Base-by-base conservation (phyloP, 2,797 vertebrate genomes). In the Notolabrus celidotus region DNA sequence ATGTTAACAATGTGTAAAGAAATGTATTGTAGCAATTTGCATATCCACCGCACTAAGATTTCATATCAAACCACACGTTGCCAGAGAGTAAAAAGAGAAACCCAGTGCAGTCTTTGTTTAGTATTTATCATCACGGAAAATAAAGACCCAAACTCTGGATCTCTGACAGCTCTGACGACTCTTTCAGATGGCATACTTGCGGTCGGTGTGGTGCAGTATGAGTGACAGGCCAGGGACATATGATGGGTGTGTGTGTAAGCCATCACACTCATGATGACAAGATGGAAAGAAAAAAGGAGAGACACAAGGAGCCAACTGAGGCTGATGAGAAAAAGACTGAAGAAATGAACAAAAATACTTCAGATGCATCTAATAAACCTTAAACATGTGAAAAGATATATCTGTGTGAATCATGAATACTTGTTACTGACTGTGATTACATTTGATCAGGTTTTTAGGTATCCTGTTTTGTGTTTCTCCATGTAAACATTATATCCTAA, bases 111-210 rank as follows among this genome's bases (percentile, higher is more conserved):
- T 14, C 43, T 45, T 14, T 23, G 10, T 23, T 10, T 12, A 6
- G 9, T 8, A 46, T 2, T 7, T 8, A 46, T 71, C 51, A 67
- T 19, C n/a, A 29, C 10, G 0, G n/a, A 59, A 47, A 3, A 11
- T 14, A n/a, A 16, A 68, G 29, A 43, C 10, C 31, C 5, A 8
- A 38, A 15, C 54, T 43, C 19, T 64, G 27, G 54, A 12, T 38
- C 19, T 39, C 22, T 61, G 74, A 71, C 67, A 61, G 56, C 42
- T 31, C 20, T 59, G 34, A 64, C 47, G 47, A 23, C 31, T 42
- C 34, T 68, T 22, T 74, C 23, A 59, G 43, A 43, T 34, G 57
- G 22, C 22, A 15, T 20, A 17, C 16, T 1, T 0, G 19, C 2
- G 1, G 51, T 19, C 38, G 12, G 5, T 0, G 16, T 17, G 57